Percentiles rank a stretch among this genome's conserved stretches.
Conservation (phyloP, 1,140 invertebrate genomes). For the Nomia melanderi region DNA sequence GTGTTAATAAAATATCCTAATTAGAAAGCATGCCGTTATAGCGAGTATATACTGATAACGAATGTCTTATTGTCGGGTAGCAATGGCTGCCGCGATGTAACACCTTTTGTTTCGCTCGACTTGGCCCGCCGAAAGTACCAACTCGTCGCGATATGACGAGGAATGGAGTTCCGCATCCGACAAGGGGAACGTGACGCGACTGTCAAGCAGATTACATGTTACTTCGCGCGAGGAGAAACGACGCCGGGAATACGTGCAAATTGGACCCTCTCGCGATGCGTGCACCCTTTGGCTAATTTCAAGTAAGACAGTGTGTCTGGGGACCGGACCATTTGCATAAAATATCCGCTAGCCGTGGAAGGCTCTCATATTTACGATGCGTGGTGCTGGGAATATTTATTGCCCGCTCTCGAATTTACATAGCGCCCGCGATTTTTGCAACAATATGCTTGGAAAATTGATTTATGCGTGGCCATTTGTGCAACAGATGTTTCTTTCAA, state of each 20-base stretch:
- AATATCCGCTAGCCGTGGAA: not conserved
- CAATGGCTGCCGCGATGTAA: conserved; percentile 10
- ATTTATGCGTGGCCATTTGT: too few relatives aligned
- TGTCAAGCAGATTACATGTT: conserved; percentile 58
- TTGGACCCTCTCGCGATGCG: conserved; percentile 42
- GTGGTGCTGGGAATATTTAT: too few relatives aligned
- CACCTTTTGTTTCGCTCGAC: conserved; percentile 59
- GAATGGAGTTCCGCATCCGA: conserved; percentile 39
- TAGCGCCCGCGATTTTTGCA: not conserved
- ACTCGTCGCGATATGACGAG: not conserved
- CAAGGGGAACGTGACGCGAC: conserved; percentile 41
- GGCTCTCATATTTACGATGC: too few relatives aligned
- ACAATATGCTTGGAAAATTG: too few relatives aligned
- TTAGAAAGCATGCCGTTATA: too few relatives aligned
- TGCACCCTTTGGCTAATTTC: conserved; percentile 25
- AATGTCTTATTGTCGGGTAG: too few relatives aligned
- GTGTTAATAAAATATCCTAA: too few relatives aligned
- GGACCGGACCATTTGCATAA: not conserved
- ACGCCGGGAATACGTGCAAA: conserved; percentile 58
- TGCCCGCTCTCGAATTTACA: too few relatives aligned
- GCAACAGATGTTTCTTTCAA: too few relatives aligned
- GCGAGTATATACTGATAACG: too few relatives aligned
- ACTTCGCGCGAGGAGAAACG: conserved; percentile 31
- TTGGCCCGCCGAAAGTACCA: conserved; percentile 14
- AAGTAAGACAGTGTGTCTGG: not conserved